Evolutionary conservation across 1,140 invertebrate species (phyloP), one percentile per base, ranked within the genome.

Genomic region (Brachystomella parvula): DNA sequence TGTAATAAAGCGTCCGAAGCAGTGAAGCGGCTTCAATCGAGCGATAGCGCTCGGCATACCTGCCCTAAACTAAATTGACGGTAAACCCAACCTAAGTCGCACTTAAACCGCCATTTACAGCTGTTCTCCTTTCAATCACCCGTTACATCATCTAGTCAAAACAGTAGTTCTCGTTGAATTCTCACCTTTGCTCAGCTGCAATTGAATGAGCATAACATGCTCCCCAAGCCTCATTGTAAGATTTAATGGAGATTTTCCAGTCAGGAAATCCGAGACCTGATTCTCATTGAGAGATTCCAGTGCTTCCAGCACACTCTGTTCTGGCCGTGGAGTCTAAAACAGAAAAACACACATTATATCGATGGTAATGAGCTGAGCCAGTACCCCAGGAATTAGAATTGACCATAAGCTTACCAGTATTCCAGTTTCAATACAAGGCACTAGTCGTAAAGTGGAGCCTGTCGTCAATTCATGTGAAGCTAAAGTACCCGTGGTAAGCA

Each of bases 201-300:
- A 80, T 77, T 96, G 92, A 64, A 96, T 94, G 63, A 96, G 83
- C 92, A 96, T 95, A 89, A 96, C 94, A 79, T 96, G 92, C 77
- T 96, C 92, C 28, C 92, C 92, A 17, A 96, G 81, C 65, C 92
- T 84, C 90, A 96, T 95, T 47, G 91, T 95, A 58, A 96, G 81
- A 78, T 95, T 95, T 29, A 96, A 79, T 19, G 94, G 94, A 30
- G 91, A 91, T 78, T 93, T 92, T 47, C 93, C 71, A 53, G 49
- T 64, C 31, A 96, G 81, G 77, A 96, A 96, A 78, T 95, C 92
- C 81, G 93, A 94, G 65, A 96, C 92, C 83, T 93, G 90, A 63
- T 88, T 89, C 76, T 95, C 92, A 79, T 92, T 94, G 28, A 96
- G 81, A 74, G 89, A 92, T 82, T 95, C 91, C 76, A 96, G 81